Evolutionary conservation across 2,113 vertebrate species (phyloP).

Genomic region (Gallinago jamesoni): DNA sequence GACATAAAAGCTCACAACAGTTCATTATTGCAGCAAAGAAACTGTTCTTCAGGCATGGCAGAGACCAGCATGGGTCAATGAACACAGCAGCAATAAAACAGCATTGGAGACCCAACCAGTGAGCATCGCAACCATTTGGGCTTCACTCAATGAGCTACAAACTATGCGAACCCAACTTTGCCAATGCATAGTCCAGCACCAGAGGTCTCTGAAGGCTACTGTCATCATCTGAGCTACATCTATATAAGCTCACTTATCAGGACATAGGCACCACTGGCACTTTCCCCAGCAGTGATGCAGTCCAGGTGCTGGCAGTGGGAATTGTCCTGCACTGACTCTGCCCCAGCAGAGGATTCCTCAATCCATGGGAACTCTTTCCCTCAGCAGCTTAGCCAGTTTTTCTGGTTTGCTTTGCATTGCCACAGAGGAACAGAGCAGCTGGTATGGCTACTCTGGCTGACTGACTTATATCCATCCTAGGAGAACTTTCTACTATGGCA

Average conservation of each 20-base stretch:
- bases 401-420: constrained; percentile 14
- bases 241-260: not conserved
- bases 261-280: not conserved
- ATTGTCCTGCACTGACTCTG: not conserved
- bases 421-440: not conserved
- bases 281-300: not conserved
- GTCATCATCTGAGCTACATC: not conserved
- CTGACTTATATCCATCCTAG: not conserved
- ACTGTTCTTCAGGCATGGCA: not conserved
- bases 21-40: not conserved
- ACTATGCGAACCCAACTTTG: not conserved
- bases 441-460: not conserved
- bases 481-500: not conserved
- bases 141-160: not conserved
- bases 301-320: not conserved
- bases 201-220: not conserved
- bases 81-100: not conserved
- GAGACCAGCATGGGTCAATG: not conserved
- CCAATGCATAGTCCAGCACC: not conserved
- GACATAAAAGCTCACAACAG: not conserved
- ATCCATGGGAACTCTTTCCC: not conserved
- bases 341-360: not conserved
- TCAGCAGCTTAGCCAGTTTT: constrained; percentile 8
- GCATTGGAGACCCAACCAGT: not conserved
- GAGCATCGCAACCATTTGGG: not conserved